Conservation (phyloP, 2,113 vertebrate genomes). For the Gracilinanus agilis region DNA sequence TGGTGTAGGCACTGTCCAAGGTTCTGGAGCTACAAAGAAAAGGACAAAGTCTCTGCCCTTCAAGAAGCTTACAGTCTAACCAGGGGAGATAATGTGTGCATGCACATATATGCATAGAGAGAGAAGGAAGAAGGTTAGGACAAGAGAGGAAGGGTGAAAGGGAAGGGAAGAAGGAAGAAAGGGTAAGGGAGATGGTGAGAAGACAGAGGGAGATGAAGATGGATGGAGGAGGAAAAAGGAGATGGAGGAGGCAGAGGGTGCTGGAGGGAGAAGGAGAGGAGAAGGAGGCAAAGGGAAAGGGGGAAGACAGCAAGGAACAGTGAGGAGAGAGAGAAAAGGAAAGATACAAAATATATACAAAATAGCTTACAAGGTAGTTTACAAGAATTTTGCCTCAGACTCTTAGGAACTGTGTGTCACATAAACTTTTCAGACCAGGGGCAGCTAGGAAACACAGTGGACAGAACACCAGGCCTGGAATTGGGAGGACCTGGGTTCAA, state of each 20-base stretch:
- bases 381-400: not conserved
- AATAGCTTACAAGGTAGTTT: not conserved
- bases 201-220: not conserved
- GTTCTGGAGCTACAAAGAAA: not conserved
- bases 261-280: not conserved
- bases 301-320: not conserved
- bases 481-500: no score
- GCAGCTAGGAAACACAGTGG: no score
- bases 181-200: not conserved
- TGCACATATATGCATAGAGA: not conserved
- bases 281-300: not conserved
- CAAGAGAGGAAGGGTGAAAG: not conserved
- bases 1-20: not conserved
- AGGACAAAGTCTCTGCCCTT: not conserved
- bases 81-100: not conserved
- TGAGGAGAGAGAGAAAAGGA: not conserved
- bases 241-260: not conserved
- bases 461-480: no score
- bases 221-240: not conserved
- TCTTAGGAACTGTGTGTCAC: not conserved
- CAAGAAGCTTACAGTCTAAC: not conserved
- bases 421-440: not conserved
- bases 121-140: not conserved
- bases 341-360: not conserved
- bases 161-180: not conserved